A percentile compares a stretch with the other conserved stretches of the same genome.
These are phyloP conservation scores for Tachypleus tridentatus DNA, from an alignment of 1,140 invertebrate genomes.

Conservation along the genomic window DNA sequence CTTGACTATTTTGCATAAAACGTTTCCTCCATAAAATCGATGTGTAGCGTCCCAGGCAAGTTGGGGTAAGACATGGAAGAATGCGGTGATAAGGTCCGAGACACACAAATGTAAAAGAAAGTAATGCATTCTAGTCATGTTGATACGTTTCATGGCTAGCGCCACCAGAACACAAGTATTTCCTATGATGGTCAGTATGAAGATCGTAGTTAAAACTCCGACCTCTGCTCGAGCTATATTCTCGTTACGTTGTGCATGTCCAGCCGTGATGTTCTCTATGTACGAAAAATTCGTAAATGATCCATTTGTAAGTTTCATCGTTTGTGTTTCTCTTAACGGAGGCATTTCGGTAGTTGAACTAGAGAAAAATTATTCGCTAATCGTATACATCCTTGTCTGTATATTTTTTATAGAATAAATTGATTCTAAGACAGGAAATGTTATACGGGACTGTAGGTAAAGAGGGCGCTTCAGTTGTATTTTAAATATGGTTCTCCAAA, in stretches of 20 bases:
- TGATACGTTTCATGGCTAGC: conserved; percentile 41
- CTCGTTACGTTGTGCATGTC: neutral
- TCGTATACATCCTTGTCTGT: too few species aligned
- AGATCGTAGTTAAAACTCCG: conserved; percentile 9
- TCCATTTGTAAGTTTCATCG: too few species aligned
- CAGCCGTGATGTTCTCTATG: too few species aligned
- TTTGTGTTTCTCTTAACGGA: too few species aligned
- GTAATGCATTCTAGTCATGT: conserved; percentile 57
- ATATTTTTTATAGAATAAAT: too few species aligned
- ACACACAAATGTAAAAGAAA: conserved; percentile 59
- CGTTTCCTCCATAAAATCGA: conserved; percentile 47
- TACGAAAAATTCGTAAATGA: too few species aligned
- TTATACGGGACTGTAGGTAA: too few species aligned
- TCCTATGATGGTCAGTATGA: conserved; percentile 31
- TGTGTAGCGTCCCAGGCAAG: conserved; percentile 52
- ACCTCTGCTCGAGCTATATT: conserved; percentile 8
- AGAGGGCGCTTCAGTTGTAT: too few species aligned
- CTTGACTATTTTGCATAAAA: conserved; percentile 55
- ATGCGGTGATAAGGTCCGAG: conserved; percentile 54
- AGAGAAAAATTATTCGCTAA: too few species aligned
- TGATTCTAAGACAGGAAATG: too few species aligned
- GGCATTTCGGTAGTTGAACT: too few species aligned
- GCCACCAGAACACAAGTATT: conserved; percentile 49
- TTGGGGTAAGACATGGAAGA: conserved; percentile 59
- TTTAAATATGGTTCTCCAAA: too few species aligned